A percentile compares a stretch with the other conserved stretches of the same genome.
Evolutionary conservation across 1,140 invertebrate genomes (phyloP).

Genomic region (Macrobrachium rosenbergii): DNA sequence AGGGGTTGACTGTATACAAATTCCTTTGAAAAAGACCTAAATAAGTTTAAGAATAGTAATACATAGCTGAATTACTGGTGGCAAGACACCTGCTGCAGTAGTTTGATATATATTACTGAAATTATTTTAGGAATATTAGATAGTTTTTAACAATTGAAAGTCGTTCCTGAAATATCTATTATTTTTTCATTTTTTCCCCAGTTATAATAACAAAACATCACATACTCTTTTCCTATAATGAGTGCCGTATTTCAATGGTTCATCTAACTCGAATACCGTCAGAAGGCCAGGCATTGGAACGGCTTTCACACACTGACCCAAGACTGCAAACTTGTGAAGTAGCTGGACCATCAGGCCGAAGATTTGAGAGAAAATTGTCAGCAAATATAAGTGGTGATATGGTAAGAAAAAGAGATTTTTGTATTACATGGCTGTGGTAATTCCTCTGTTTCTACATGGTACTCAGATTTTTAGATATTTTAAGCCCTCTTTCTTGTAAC

Average conservation of each 20-base stretch:
- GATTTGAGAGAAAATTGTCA: constrained; percentile 77
- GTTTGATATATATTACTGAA: too few species aligned
- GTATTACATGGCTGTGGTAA: too few species aligned
- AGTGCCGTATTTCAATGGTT: constrained; percentile 78
- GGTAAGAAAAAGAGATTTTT: constrained; percentile 60
- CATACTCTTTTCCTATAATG: constrained; percentile 78
- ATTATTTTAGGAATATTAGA: too few species aligned
- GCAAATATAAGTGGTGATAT: constrained; percentile 77
- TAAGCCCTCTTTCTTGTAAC: too few species aligned
- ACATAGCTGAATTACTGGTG: too few species aligned
- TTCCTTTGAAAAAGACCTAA: too few species aligned
- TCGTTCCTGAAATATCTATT: neutral
- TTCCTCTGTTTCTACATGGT: too few species aligned
- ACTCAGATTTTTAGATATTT: too few species aligned
- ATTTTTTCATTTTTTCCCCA: constrained; percentile 69
- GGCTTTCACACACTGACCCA: constrained; percentile 77
- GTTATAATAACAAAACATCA: constrained; percentile 78
- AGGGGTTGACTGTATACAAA: too few species aligned
- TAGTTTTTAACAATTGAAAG: neutral
- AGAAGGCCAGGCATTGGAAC: constrained; percentile 73
- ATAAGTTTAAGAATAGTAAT: too few species aligned
- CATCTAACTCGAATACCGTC: constrained; percentile 75
- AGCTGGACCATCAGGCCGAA: constrained; percentile 76
- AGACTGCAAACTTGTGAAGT: constrained; percentile 75
- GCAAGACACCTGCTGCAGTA: too few species aligned